Base-by-base conservation (phyloP, 2,797 vertebrate species). In the Microchirus variegatus region DNA sequence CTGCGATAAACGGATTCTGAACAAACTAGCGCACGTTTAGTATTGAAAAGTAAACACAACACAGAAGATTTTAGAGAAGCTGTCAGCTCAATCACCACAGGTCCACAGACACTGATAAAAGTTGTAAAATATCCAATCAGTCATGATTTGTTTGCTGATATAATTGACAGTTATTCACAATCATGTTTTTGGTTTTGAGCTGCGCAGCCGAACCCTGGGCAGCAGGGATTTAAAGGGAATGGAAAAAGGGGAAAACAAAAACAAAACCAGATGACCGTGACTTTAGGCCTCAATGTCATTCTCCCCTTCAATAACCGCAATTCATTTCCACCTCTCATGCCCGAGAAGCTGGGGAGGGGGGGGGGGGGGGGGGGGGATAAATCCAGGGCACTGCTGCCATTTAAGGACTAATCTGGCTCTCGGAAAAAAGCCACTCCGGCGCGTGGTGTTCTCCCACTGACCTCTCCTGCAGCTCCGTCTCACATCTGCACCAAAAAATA, bases 271-370 rank as follows among this genome's bases (percentile, higher is more conserved):
- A 88, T 85, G 84, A 88, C 87, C 80, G 54, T 83, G 82, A 89
- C 87, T 90, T 75, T 73, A 48, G 54, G 68, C 80, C 40, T 90
- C 83, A 91, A 89, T 88, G 88, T 84, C 82, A 77, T 75, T 77
- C 80, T 56, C 70, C 71, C 77, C 78, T 85, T 64, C 85, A 80
- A 75, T 83, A 79, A 82, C 75, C 44, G 43, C 63, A 55, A 81
- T 86, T 89, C 82, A 85, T 87, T 90, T 89, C 83, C 66, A 76
- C 67, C 65, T 81, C 78, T 63, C 51, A n/a, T 67, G 75, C 70
- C 70, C 47, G 67, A 43, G 75, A 63, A 81, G 78, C 82, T 75
- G 59, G 59, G n/a, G n/a, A n/a, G n/a, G n/a, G n/a, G n/a, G n/a
- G n/a, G n/a, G n/a, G n/a, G n/a, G n/a, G n/a, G n/a, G n/a, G n/a